These are phyloP conservation scores for Silurus lanzhouensis DNA, from an alignment of 2,797 vertebrate genomes.

Conservation along the genomic window DNA sequence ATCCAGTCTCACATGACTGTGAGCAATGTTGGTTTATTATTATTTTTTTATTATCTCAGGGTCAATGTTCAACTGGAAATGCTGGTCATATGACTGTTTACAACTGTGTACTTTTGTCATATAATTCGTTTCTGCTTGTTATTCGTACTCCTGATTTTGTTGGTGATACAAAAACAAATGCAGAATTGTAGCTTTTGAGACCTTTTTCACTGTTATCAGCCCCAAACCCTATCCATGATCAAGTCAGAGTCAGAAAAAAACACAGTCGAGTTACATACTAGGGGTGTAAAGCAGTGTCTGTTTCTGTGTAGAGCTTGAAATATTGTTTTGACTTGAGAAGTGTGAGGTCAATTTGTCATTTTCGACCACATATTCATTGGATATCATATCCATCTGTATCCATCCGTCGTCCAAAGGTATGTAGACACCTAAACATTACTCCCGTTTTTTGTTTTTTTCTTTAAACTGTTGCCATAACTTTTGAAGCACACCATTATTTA, in stretches of 20 bases:
- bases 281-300: neutral
- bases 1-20: constrained; percentile 34
- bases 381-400: too few species aligned
- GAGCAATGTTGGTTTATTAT: neutral
- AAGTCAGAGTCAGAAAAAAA: neutral
- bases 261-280: neutral
- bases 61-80: constrained; percentile 44
- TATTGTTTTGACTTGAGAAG: neutral
- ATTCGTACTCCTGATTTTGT: neutral
- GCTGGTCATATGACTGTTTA: constrained; percentile 42
- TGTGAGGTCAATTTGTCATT: neutral
- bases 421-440: neutral
- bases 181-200: too few species aligned
- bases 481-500: neutral
- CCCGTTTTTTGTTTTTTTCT: too few species aligned
- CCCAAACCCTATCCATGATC: neutral
- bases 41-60: constrained; percentile 6
- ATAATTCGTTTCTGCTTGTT: neutral
- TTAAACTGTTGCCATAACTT: neutral
- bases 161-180: neutral
- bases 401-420: neutral
- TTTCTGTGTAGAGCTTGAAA: neutral
- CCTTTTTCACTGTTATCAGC: neutral
- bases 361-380: neutral
- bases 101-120: neutral